Evolutionary conservation across 2,113 vertebrate species (phyloP).

Genomic region (Pelobates fuscus): DNA sequence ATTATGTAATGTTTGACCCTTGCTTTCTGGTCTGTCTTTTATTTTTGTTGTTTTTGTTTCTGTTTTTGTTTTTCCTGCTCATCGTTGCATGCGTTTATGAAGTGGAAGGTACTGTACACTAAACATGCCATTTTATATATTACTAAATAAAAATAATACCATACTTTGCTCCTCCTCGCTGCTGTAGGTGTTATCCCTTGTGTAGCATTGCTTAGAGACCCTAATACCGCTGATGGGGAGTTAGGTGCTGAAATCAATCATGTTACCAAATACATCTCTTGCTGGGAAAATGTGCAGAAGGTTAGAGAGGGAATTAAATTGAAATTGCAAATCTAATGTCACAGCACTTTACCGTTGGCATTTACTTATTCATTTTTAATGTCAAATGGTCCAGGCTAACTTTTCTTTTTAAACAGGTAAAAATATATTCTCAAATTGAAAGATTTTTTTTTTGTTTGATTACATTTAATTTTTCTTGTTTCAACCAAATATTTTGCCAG

Average conservation of each 20-base stretch:
- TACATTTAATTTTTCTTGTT: not conserved
- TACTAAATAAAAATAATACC: constrained; percentile 6
- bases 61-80: constrained; percentile 46
- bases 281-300: not conserved
- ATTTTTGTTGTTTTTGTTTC: constrained; percentile 30
- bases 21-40: constrained; percentile 23
- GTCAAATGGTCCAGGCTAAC: not conserved
- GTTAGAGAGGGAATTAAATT: constrained; percentile 1
- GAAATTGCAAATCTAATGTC: constrained; percentile 18
- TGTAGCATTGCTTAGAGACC: constrained; percentile 35
- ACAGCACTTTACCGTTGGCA: constrained; percentile 14
- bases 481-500: too few relatives aligned
- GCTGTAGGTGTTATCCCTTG: constrained; percentile 20
- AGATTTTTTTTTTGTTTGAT: not conserved
- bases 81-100: constrained; percentile 59
- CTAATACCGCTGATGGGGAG: not conserved
- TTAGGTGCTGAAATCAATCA: not conserved
- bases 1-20: constrained; percentile 24
- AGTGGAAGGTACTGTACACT: constrained; percentile 69
- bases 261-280: constrained; percentile 21
- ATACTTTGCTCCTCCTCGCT: constrained; percentile 15
- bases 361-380: constrained; percentile 32
- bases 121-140: constrained; percentile 25
- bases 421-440: constrained; percentile 5
- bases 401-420: not conserved